Conservation (phyloP, 1,140 invertebrate genomes). For the Aradophagus sp. region DNA sequence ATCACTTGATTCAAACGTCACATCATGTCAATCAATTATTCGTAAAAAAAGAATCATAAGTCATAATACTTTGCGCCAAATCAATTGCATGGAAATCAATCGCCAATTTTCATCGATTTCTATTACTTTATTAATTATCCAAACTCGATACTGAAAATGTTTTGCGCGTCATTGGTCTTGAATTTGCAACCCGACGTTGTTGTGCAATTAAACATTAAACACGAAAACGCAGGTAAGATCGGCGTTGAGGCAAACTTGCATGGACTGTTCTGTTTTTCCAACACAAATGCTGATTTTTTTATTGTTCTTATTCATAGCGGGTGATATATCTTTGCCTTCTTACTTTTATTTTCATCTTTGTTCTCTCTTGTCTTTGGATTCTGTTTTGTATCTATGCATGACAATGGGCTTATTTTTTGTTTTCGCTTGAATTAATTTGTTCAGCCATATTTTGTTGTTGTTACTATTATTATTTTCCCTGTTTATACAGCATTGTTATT, state of each 20-base stretch:
- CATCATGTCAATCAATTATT: slow-evolving; percentile 3
- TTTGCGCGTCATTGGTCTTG: slow-evolving; percentile 22
- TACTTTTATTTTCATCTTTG: no score
- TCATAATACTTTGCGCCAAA: no score
- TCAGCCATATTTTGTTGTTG: no score
- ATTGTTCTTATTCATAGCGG: no score
- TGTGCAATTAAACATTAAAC: slow-evolving; percentile 5
- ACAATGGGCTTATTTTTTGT: no score
- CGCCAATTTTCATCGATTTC: neutral
- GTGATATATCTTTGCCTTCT: no score
- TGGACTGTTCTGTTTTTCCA: neutral
- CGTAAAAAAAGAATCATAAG: no score
- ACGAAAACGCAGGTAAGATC: slow-evolving; percentile 17
- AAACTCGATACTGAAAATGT: slow-evolving; percentile 69
- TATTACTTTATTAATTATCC: neutral
- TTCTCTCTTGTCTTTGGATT: no score
- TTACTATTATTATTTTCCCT: neutral
- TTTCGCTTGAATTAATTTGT: no score
- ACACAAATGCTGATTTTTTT: no score
- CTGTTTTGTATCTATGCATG: no score
- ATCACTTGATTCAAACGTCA: slow-evolving; percentile 7
- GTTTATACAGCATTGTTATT: neutral
- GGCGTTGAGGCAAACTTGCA: neutral
- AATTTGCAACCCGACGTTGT: neutral
- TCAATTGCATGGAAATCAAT: no score